Base-by-base conservation (phyloP, 2,797 vertebrate species). In the Notamacropus eugenii region DNA sequence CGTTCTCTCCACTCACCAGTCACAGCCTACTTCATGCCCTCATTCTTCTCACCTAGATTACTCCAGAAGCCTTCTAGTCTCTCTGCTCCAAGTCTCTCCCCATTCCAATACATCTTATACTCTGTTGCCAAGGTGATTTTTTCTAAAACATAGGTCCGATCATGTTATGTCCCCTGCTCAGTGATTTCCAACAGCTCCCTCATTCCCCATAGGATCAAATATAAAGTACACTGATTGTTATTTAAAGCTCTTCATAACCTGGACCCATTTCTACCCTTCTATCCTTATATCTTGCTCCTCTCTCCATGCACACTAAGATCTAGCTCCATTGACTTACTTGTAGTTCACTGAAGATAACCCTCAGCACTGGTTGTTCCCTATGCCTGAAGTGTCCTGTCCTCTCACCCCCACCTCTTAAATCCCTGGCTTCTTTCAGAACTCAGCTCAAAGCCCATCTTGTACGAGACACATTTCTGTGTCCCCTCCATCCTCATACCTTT, bases 141-240 rank as follows among this genome's bases (percentile, higher is more conserved):
- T 95, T 96, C 95, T 92, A 95, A 96, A 97, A 93, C 10, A 55
- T 54, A 56, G 16, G 54, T 94, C 27, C 92, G 28, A 94, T 92
- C 52, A 74, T 95, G 90, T 57, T 34, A 74, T 95, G 97, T 95
- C 57, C 67, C 90, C 34, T 97, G 58, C 92, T 94, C 90, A 95
- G 91, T n/a, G 55, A 29, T 52, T 91, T 93, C 93, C 91, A 74
- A 24, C 27, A 52, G 92, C 54, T 82, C 90, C 74, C 29, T 40
- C 3, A 46, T 92, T 58, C 4, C 87, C 91, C 87, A 96, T 92
- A 93, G 58, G 55, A 93, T 55, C 28, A 96, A 95, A 87, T 29
- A 94, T 3, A 57, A 93, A 95, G 59, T 57, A 92, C 94, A 50
- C 3, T 50, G 22, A 27, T 27, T 50, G 24, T 1, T 50, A 27